Conservation (phyloP, 2,113 vertebrate genomes). For the Thermophis baileyi region DNA sequence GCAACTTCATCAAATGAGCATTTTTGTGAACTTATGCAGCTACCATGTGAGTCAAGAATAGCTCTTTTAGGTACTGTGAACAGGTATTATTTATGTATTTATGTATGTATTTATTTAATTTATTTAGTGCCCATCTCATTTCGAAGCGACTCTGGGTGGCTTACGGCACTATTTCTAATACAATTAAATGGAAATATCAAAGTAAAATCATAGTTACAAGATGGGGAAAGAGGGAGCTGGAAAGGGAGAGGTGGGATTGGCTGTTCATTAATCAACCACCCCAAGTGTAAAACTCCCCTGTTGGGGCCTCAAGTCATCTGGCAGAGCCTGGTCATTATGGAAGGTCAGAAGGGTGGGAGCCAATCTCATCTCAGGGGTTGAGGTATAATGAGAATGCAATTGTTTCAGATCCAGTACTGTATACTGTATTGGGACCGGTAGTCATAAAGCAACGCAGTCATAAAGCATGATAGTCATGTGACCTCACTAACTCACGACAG, state of each 20-base stretch:
- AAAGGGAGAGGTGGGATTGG: background rate
- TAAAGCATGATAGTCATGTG: background rate
- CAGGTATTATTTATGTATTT: background rate
- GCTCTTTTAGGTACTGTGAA: background rate
- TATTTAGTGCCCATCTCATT: background rate
- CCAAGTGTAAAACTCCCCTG: background rate
- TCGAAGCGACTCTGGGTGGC: no score
- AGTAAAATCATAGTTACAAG: background rate
- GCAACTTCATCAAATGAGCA: background rate
- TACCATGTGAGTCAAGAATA: background rate
- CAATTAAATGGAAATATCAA: background rate
- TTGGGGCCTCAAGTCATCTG: no score
- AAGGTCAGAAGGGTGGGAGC: background rate
- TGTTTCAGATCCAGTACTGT: background rate
- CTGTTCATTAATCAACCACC: background rate
- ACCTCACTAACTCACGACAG: background rate
- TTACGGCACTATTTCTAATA: background rate
- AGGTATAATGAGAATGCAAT: background rate
- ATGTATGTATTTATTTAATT: background rate
- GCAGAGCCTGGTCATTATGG: background rate
- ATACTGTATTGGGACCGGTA: background rate
- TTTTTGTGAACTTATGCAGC: background rate
- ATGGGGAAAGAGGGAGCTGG: background rate
- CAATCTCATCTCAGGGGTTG: background rate
- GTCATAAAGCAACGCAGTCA: background rate